A percentile compares a stretch with the other conserved stretches of the same genome.
phyloP scores from a whole-genome alignment of 2,797 vertebrate genomes.

The Myripristis murdjan region DNA sequence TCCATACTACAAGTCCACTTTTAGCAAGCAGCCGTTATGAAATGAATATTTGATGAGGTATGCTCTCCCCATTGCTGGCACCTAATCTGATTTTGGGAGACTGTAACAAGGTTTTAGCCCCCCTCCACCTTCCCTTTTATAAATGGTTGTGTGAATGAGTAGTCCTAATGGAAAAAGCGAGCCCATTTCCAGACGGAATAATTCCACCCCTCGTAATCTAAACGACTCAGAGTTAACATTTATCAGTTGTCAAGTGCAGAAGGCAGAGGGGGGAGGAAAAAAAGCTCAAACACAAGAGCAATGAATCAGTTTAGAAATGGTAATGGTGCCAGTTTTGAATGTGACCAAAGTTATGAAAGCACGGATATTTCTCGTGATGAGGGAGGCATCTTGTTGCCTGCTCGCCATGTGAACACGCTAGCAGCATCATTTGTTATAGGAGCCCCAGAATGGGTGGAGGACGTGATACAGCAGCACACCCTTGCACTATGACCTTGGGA shows the following conservation, averaged over 20 bases:
- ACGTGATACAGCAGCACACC: slow-evolving; percentile 72
- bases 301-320: slow-evolving; percentile 75
- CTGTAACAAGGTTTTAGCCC: slow-evolving; percentile 88
- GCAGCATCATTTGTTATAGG: slow-evolving; percentile 77
- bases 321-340: slow-evolving; percentile 66
- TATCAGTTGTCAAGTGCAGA: slow-evolving; percentile 83
- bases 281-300: slow-evolving; percentile 43
- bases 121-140: slow-evolving; percentile 67
- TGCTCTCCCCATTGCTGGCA: slow-evolving; percentile 80
- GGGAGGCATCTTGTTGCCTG: slow-evolving; percentile 62
- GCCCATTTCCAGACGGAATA: slow-evolving; percentile 84
- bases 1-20: slow-evolving; percentile 60
- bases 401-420: slow-evolving; percentile 65
- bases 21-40: slow-evolving; percentile 84
- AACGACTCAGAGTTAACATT: slow-evolving; percentile 86
- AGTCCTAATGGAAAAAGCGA: slow-evolving; percentile 85
- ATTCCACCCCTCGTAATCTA: slow-evolving; percentile 85
- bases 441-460: slow-evolving; percentile 47
- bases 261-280: slow-evolving; percentile 45
- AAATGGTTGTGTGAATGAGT: slow-evolving; percentile 84
- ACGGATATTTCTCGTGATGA: slow-evolving; percentile 38
- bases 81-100: slow-evolving; percentile 87
- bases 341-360: slow-evolving; percentile 64
- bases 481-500: slow-evolving; percentile 77
- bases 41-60: slow-evolving; percentile 91